Conservation (phyloP, 2,888 invertebrate species). For the Chorisops tibialis region DNA sequence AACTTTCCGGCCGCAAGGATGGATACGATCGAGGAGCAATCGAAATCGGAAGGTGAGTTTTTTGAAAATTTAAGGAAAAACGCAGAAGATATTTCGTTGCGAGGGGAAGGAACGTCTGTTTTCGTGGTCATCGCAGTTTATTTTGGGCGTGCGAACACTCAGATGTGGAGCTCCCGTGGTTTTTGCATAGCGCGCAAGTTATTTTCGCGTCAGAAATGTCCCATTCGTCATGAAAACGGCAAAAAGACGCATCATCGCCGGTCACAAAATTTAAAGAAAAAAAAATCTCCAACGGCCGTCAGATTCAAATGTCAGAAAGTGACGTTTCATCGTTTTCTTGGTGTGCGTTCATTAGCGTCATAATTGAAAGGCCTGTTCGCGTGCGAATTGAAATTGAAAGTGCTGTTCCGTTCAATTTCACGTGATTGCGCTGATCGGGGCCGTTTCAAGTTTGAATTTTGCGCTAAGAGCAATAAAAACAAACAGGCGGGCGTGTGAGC, state of each 20-base stretch:
- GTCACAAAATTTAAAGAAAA: not conserved
- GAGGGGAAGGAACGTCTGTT: too few relatives aligned
- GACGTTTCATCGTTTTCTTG: not conserved
- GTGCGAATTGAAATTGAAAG: slow-evolving; percentile 2
- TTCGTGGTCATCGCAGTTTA: not conserved
- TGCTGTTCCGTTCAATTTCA: not conserved
- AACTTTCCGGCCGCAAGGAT: slow-evolving; percentile 34
- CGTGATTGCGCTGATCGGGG: slow-evolving; percentile 6
- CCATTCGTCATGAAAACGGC: not conserved
- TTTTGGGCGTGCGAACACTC: slow-evolving; percentile 8
- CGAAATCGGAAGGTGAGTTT: slow-evolving; percentile 44
- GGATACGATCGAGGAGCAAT: slow-evolving; percentile 47
- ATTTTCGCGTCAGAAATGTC: not conserved
- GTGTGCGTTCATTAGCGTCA: not conserved
- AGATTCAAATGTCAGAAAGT: slow-evolving; percentile 27
- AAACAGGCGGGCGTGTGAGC: too few relatives aligned
- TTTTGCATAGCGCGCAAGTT: not conserved
- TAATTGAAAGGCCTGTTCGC: slow-evolving; percentile 13
- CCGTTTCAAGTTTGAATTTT: slow-evolving; percentile 21
- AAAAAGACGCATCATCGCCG: not conserved
- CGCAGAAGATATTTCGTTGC: too few relatives aligned
- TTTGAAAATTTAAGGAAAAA: not conserved
- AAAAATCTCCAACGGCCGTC: slow-evolving; percentile 15
- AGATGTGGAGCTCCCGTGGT: not conserved
- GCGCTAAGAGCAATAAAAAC: not conserved